Evolutionary conservation across 92 coral and sea anemone genomes (phyloP), one percentile per base, ranked within the genome.

Genomic region (Virgularia gustaviana): DNA sequence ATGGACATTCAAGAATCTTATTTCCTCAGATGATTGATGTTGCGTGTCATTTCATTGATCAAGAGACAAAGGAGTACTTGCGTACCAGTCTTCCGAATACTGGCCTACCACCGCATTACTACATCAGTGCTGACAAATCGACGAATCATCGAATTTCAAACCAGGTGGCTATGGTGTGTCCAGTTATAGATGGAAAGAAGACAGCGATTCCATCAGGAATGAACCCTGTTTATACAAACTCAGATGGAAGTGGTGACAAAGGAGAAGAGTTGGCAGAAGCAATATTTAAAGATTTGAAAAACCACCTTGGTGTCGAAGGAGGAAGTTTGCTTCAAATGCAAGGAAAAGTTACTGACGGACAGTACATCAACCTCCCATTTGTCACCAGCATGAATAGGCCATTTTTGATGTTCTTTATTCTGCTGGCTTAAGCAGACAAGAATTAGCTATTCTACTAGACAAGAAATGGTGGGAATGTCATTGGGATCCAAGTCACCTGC

Each of bases 391-490:
- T 63, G 71, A 63, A 63, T 29, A 63, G 42, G 31, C 71, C 52
- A 39, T 63, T 11, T 63, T 63, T 41, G 71, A 63, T 53, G 15
- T 63, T 13, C 71, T 63, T 9, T 63, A 7, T 38, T 63, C 71
- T 38, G 22, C 54, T 6, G 54, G 71, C 11, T 28, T 63, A 18
- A 63, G 54, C 34, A 37, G 41, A 19, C 13, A 63, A 3, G 71
- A 63, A 1, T 35, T 36, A 41, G 32, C 7, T 5, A n/a, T 38
- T 28, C 43, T 63, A 63, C 71, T 63, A 19, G 52, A 22, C 51
- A 63, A 63, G 9, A 38, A 32, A 37, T 63, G 71, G 71, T 63
- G 71, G 71, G 71, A 63, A 41, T 63, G 71, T 41, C 71, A 63
- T 37, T 63, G 71, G 71, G 71, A 63, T 22, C 71, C 71, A 63